These are phyloP conservation scores for Cataglyphis hispanica DNA, from an alignment of 1,140 invertebrate genomes.

Conservation along the genomic window DNA sequence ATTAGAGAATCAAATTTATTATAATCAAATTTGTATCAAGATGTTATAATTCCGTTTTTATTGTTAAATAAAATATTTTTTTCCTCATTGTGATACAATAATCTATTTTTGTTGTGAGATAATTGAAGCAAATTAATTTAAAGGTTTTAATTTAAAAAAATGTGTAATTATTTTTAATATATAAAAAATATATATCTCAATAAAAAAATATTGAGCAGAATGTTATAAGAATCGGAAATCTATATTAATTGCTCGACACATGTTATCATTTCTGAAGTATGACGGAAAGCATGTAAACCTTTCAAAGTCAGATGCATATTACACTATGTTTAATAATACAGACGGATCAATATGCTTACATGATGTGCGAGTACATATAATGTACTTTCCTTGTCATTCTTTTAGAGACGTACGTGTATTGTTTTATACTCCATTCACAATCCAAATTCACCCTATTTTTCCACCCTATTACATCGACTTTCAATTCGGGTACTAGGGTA, in stretches of 20 bases:
- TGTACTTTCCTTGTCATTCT: conserved; percentile 54
- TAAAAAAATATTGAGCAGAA: not conserved
- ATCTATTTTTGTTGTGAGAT: not conserved
- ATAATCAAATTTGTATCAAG: not conserved
- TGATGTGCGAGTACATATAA: conserved; percentile 30
- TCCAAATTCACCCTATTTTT: not conserved
- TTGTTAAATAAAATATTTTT: not conserved
- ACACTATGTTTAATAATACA: conserved; percentile 53
- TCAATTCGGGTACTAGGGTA: not conserved
- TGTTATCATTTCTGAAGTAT: conserved; percentile 18
- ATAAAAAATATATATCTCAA: not conserved
- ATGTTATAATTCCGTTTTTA: not conserved
- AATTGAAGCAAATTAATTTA: not conserved
- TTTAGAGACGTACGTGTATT: conserved; percentile 1
- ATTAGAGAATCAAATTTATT: too few relatives aligned
- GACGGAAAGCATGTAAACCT: conserved; percentile 26
- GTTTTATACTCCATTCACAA: not conserved
- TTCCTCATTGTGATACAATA: conserved; percentile 2
- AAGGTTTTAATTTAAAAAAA: not conserved
- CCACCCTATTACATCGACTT: not conserved
- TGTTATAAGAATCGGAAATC: conserved; percentile 18
- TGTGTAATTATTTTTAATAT: not conserved
- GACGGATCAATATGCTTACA: conserved; percentile 57
- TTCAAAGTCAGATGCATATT: conserved; percentile 44
- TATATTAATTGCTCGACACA: conserved; percentile 20